A percentile compares a stretch with the other conserved stretches of the same genome.
These are phyloP conservation scores for Exephanes ischioxanthus DNA, from an alignment of 2,888 invertebrate species.

Conservation along the genomic window DNA sequence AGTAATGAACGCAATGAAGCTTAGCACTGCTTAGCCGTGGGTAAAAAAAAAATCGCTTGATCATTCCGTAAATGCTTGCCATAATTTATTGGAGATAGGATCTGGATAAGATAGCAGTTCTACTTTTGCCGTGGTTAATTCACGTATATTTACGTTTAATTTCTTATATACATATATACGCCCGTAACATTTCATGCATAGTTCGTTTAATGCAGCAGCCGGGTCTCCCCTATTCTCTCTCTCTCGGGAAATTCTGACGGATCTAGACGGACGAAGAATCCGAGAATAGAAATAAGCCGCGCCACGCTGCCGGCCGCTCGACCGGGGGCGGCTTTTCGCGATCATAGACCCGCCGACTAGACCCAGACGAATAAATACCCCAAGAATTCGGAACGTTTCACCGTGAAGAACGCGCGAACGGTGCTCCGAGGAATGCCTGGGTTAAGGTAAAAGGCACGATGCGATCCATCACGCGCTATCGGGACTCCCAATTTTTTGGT, in stretches of 20 bases:
- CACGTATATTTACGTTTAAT: background rate
- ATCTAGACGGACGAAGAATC: conserved; percentile 59
- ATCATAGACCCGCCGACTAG: conserved; percentile 66
- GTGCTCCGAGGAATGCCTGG: conserved; percentile 31
- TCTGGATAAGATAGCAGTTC: background rate
- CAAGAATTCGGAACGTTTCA: conserved; percentile 55
- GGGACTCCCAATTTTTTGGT: too few relatives aligned
- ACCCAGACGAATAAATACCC: conserved; percentile 51
- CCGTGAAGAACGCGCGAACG: conserved; percentile 21
- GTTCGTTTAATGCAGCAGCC: background rate
- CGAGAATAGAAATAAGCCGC: conserved; percentile 65
- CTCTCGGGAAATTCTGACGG: conserved; percentile 56
- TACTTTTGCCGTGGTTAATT: background rate
- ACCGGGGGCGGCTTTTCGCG: conserved; percentile 49
- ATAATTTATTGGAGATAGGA: background rate
- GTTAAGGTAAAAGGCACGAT: conserved; percentile 39
- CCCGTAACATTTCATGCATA: conserved; percentile 5
- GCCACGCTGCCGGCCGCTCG: conserved; percentile 41
- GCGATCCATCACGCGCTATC: background rate
- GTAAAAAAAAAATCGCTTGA: background rate
- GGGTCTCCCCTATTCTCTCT: background rate
- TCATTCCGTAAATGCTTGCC: background rate
- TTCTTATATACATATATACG: background rate
- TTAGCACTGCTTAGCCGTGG: background rate
- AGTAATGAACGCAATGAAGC: background rate